Evolutionary conservation across 2,888 invertebrate species (phyloP).

Genomic region (Prenolepis imparis): DNA sequence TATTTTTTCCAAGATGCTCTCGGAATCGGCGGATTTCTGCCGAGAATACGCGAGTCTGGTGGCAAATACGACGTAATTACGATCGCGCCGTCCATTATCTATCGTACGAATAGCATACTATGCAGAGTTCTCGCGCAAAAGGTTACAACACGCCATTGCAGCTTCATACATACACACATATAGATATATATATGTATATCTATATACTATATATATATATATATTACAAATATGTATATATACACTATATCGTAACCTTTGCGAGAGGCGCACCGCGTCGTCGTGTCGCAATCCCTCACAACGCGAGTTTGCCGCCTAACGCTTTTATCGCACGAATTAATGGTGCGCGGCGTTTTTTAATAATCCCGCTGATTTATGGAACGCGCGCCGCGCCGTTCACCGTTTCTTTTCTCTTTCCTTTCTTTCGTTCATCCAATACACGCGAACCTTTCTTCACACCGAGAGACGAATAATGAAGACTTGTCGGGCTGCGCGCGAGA

Average conservation of each 20-base stretch:
- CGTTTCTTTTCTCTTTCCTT: background rate
- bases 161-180: constrained; percentile 64
- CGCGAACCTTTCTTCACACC: background rate
- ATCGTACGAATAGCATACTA: constrained; percentile 55
- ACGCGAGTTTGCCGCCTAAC: constrained; percentile 50
- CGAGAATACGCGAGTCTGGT: constrained; percentile 39
- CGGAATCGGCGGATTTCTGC: constrained; percentile 13
- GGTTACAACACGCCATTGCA: constrained; percentile 73
- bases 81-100: constrained; percentile 73
- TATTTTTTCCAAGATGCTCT: constrained; percentile 12
- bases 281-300: constrained; percentile 73
- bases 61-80: constrained; percentile 67
- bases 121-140: constrained; percentile 65
- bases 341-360: constrained; percentile 61
- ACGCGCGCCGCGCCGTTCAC: constrained; percentile 14
- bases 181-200: background rate
- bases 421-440: background rate
- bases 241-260: constrained; percentile 72
- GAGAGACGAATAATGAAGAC: constrained; percentile 31
- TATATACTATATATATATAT: background rate
- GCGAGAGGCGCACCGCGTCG: constrained; percentile 43
- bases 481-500: constrained; percentile 27
- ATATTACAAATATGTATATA: background rate
- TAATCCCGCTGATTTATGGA: constrained; percentile 67
- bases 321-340: constrained; percentile 72